A percentile compares a stretch with the other conserved stretches of the same genome.
Conservation (phyloP, 1,140 invertebrate genomes). For the Drosophila funebris region DNA sequence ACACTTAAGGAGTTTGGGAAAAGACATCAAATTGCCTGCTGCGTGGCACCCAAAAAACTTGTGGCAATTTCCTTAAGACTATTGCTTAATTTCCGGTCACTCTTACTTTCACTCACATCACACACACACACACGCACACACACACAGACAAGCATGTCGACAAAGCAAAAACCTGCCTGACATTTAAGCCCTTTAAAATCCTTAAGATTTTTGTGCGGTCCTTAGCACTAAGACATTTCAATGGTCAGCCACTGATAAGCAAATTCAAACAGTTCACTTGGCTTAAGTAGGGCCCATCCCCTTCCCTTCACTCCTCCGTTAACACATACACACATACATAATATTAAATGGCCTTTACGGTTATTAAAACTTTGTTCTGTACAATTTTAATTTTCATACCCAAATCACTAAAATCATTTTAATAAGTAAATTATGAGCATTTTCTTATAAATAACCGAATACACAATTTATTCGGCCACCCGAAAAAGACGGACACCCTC, state of each 20-base stretch:
- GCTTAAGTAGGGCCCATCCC: slow-evolving; percentile 50
- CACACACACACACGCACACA: slow-evolving; percentile 2
- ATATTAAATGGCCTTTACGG: slow-evolving; percentile 64
- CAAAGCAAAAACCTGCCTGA: slow-evolving; percentile 42
- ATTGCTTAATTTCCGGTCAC: slow-evolving; percentile 83
- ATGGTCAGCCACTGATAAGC: slow-evolving; percentile 77
- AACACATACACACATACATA: no score
- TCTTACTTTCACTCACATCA: slow-evolving; percentile 52
- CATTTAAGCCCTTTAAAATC: slow-evolving; percentile 71
- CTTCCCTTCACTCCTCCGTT: neutral
- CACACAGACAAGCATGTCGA: neutral
- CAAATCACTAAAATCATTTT: slow-evolving; percentile 82
- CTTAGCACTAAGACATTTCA: slow-evolving; percentile 39
- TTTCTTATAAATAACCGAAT: slow-evolving; percentile 80
- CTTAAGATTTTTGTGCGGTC: slow-evolving; percentile 62
- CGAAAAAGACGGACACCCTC: neutral
- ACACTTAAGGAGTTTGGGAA: slow-evolving; percentile 35
- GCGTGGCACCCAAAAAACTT: slow-evolving; percentile 72
- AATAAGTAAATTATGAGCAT: slow-evolving; percentile 82
- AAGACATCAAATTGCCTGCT: slow-evolving; percentile 65
- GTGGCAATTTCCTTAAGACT: slow-evolving; percentile 82
- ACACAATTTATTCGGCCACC: slow-evolving; percentile 74
- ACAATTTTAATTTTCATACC: slow-evolving; percentile 78
- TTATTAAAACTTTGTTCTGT: slow-evolving; percentile 73
- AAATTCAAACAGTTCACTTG: slow-evolving; percentile 75